phyloP scores from a whole-genome alignment of 2,797 vertebrate genomes.

The Arnoldichthys spilopterus region DNA sequence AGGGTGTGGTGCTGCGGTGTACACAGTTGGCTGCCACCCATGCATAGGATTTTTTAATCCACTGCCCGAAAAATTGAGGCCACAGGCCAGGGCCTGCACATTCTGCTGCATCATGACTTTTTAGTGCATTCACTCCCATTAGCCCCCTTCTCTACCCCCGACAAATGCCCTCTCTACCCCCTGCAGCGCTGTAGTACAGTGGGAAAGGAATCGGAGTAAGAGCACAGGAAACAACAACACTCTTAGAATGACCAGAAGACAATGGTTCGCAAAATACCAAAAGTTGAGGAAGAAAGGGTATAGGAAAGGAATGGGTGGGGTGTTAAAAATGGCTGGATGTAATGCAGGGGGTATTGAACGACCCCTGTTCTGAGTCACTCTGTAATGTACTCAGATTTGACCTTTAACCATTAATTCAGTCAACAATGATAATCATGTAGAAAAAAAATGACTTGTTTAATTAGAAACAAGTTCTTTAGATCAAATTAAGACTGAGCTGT shows the following conservation, averaged over 20 bases:
- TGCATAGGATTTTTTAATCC: slow-evolving; percentile 67
- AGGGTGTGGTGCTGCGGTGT: slow-evolving; percentile 36
- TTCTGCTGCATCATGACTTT: slow-evolving; percentile 75
- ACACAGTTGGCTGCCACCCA: slow-evolving; percentile 67
- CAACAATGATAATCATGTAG: background rate
- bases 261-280: slow-evolving; percentile 12
- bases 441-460: background rate
- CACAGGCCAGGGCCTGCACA: slow-evolving; percentile 68
- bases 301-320: slow-evolving; percentile 4
- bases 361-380: background rate
- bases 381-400: background rate
- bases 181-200: background rate
- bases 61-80: slow-evolving; percentile 63
- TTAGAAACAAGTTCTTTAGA: too few species aligned
- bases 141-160: slow-evolving; percentile 51
- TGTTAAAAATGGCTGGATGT: slow-evolving; percentile 24
- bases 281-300: slow-evolving; percentile 36
- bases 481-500: too few species aligned
- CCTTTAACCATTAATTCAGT: background rate
- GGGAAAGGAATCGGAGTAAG: slow-evolving; percentile 18
- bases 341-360: too few species aligned
- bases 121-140: slow-evolving; percentile 53
- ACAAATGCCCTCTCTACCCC: slow-evolving; percentile 31
- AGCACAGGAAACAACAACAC: slow-evolving; percentile 43
- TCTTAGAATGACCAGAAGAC: slow-evolving; percentile 44